Evolutionary conservation across 2,113 vertebrate genomes (phyloP).

Genomic region (Alethe diademata): DNA sequence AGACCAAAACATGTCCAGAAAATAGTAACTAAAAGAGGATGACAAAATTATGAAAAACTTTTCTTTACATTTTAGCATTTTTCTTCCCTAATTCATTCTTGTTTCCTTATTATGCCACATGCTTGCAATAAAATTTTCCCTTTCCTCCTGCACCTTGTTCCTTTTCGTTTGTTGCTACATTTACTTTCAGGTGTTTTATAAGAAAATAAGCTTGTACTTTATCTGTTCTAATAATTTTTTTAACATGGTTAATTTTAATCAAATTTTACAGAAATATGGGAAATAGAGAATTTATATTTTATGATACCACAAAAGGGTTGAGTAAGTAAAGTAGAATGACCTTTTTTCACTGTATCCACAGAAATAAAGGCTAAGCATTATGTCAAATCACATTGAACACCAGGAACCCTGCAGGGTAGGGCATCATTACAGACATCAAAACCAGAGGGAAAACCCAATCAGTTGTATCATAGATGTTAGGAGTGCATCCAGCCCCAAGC

Average conservation of each 20-base stretch:
- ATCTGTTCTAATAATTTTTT: background rate
- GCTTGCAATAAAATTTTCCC: background rate
- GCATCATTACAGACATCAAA: background rate
- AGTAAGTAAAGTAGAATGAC: background rate
- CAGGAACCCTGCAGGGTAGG: background rate
- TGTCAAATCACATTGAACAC: background rate
- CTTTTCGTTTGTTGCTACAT: background rate
- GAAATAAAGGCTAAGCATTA: background rate
- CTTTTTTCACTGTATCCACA: background rate
- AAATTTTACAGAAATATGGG: background rate
- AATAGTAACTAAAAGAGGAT: background rate
- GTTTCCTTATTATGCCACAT: background rate
- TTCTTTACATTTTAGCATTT: background rate
- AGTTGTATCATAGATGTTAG: background rate
- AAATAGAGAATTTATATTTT: background rate
- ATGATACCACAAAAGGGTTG: background rate
- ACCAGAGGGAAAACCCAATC: background rate
- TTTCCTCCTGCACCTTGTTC: background rate
- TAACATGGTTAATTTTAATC: background rate
- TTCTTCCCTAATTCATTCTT: background rate
- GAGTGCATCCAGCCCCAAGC: background rate
- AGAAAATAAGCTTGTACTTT: background rate
- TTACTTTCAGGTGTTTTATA: background rate
- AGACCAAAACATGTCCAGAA: background rate
- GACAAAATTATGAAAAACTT: fast-evolving